phyloP scores from a whole-genome alignment of 2,888 invertebrate species.

The Tenthredo mesomela region DNA sequence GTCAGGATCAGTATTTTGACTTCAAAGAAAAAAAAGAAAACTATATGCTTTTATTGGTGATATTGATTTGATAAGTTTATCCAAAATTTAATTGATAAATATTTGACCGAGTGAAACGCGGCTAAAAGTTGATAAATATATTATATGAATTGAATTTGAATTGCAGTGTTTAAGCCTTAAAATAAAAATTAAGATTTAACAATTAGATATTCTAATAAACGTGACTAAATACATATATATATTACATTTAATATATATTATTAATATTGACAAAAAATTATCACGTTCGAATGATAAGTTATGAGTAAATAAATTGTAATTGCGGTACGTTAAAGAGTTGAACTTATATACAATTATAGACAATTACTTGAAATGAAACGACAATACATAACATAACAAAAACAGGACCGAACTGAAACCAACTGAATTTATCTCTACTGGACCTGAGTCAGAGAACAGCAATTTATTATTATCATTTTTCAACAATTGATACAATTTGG shows the following conservation, averaged over 20 bases:
- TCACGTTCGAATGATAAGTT: conserved; percentile 4
- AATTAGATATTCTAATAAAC: background rate
- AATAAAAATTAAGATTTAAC: background rate
- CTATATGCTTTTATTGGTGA: background rate
- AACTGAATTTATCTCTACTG: background rate
- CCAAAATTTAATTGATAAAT: background rate
- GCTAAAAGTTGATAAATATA: background rate
- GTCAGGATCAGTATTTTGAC: background rate
- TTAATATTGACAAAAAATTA: background rate
- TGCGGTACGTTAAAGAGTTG: background rate
- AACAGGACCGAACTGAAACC: conserved; percentile 5
- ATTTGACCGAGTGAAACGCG: conserved; percentile 26
- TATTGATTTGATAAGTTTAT: conserved; percentile 7
- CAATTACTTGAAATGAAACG: background rate
- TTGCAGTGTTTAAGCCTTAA: background rate
- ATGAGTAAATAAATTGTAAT: conserved; percentile 5
- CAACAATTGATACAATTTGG: background rate
- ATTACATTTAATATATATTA: background rate
- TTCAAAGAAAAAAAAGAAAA: background rate
- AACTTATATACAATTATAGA: background rate
- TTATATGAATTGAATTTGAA: background rate
- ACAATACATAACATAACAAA: conserved; percentile 40
- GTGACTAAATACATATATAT: background rate
- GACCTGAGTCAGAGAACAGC: background rate
- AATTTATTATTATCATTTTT: background rate